Base-by-base conservation (phyloP, 1,140 invertebrate species). In the Cydia fagiglandana region DNA sequence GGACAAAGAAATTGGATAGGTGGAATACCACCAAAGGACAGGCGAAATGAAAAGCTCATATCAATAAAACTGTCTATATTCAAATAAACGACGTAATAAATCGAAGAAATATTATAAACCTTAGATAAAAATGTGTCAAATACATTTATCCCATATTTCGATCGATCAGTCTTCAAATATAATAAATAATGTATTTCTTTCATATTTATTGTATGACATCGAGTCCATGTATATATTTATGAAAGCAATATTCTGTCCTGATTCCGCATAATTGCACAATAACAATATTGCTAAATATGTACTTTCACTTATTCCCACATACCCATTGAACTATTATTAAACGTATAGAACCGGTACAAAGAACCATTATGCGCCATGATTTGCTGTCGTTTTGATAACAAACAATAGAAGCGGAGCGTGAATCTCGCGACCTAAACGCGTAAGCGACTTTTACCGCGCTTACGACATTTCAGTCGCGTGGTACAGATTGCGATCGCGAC, bases 41-140 rank as follows among this genome's bases (percentile, higher is more conserved):
- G 28, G 13, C 7, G 5, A 41, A 70, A 38, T 6, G 12, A 41
- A 70, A 45, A 17, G 9, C 30, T 3, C 6, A 70, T 41, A 17
- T 70, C 66, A 70, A 70, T 70, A 70, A 70, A 70, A 70, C 66
- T 70, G 66, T 70, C 66, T 70, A 70, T 70, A 70, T 70, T 70
- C 66, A 70, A 70, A 70, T 74, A 74, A 56, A 77, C 68, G 75
- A 53, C 30, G 74, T 77, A 77, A 77, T 78, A 80, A 77, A 78
- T 78, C 53, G 77, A 61, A 76, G 70, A 79, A 75, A 77, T 73
- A 76, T 75, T 75, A 73, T 80, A 76, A 77, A 79, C 76, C 78
- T 81, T 81, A 77, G 56, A 78, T 76, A 81, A 81, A 79, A 83
- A 81, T 81, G 74, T 76, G 38, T 79, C 38, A 74, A 73, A 76